Conservation (phyloP, 2,113 vertebrate genomes). For the Colaptes auratus region DNA sequence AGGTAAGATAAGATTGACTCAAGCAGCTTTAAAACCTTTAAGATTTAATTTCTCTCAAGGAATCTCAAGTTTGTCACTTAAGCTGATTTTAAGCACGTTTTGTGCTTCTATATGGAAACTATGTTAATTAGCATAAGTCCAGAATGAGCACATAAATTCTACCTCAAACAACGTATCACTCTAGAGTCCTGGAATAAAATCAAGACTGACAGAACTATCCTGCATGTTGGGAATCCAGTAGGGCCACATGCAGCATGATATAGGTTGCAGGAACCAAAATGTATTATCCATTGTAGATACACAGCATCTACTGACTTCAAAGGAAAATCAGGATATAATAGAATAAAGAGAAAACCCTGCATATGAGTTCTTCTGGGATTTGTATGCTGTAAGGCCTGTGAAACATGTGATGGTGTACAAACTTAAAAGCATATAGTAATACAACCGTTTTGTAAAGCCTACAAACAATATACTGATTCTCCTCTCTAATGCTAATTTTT, state of each 20-base stretch:
- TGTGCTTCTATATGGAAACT: not conserved
- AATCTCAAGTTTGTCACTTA: not conserved
- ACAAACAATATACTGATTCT: not conserved
- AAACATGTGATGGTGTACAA: not conserved
- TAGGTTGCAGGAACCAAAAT: not conserved
- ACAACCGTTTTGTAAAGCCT: not conserved
- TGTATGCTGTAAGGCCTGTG: not conserved
- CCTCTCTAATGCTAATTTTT: not conserved
- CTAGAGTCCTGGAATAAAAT: not conserved
- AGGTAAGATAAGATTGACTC: not conserved
- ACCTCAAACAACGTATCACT: not conserved
- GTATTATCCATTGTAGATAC: not conserved
- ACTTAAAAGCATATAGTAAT: not conserved
- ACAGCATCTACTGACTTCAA: not conserved
- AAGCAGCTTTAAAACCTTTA: not conserved
- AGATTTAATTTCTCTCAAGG: not conserved
- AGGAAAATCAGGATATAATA: not conserved
- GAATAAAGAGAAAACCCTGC: not conserved
- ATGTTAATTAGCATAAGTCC: not conserved
- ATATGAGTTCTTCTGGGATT: not conserved
- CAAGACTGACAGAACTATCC: not conserved
- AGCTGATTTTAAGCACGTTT: not conserved
- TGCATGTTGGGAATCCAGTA: not conserved
- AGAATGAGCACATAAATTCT: not conserved
- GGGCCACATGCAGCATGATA: not conserved